Evolutionary conservation across 2,113 vertebrate species (phyloP).

Genomic region (Heterotis niloticus): DNA sequence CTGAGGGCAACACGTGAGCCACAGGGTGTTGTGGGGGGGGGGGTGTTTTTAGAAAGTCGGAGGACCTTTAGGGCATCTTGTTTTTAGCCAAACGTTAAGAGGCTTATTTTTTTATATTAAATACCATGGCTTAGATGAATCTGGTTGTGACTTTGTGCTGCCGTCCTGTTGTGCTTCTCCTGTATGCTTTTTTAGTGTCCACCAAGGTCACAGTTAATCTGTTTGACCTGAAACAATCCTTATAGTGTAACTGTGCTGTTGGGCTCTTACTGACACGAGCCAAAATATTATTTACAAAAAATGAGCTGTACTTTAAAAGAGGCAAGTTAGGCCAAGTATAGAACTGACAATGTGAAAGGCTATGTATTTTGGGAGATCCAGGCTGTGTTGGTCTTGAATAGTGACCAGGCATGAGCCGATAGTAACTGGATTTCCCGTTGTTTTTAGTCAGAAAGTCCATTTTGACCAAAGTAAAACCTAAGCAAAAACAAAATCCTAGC

Average conservation of each 20-base stretch:
- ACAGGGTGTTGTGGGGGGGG: background rate
- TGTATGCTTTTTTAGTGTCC: background rate
- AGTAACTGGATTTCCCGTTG: no score
- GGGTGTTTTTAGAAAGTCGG: background rate
- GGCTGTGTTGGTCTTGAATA: no score
- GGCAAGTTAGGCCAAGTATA: no score
- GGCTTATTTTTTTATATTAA: constrained; percentile 1
- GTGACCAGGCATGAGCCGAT: no score
- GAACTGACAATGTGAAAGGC: no score
- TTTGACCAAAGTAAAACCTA: no score
- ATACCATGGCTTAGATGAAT: background rate
- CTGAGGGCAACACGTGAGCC: background rate
- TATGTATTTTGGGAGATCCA: no score
- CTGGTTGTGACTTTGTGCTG: background rate
- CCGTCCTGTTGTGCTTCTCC: background rate
- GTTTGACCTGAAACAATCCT: background rate
- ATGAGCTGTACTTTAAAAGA: no score
- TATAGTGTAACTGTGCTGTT: background rate
- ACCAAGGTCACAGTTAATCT: background rate
- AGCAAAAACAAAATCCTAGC: no score
- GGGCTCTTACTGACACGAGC: background rate
- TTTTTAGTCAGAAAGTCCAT: no score
- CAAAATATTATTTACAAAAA: background rate
- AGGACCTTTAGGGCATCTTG: background rate
- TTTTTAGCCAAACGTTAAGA: background rate